Conservation (phyloP, 2,888 invertebrate species). For the Melanotus villosus region DNA sequence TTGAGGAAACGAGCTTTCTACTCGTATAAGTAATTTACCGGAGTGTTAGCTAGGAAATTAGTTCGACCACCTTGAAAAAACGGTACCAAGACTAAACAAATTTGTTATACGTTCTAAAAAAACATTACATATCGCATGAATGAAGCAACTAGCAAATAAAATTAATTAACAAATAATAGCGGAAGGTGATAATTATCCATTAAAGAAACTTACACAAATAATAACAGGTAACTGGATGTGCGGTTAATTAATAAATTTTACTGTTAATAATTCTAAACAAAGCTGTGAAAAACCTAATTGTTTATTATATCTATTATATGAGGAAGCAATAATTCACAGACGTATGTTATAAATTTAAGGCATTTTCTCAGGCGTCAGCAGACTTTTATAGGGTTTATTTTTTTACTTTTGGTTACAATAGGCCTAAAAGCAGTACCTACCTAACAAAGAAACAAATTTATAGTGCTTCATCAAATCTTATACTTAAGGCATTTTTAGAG, state of each 20-base stretch:
- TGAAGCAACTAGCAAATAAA: background rate
- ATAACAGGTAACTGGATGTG: no score
- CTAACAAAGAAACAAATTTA: constrained; percentile 15
- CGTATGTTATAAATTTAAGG: background rate
- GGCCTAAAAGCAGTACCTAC: background rate
- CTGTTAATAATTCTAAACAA: background rate
- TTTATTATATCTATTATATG: background rate
- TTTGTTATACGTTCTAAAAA: background rate
- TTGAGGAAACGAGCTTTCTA: background rate
- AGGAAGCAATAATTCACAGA: background rate
- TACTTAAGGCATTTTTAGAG: background rate
- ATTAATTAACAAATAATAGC: constrained; percentile 6
- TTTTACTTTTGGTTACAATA: no score
- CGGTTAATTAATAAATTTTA: no score
- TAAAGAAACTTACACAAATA: background rate
- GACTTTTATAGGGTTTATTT: no score
- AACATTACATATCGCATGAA: background rate
- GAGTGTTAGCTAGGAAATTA: constrained; percentile 23
- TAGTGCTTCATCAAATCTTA: background rate
- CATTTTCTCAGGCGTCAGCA: background rate
- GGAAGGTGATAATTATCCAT: background rate
- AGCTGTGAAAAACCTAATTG: background rate
- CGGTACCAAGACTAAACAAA: background rate
- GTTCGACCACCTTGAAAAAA: constrained; percentile 19
- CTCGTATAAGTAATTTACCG: constrained; percentile 18